Conservation (phyloP, 1,140 invertebrate genomes). For the Heliothis subflexa region DNA sequence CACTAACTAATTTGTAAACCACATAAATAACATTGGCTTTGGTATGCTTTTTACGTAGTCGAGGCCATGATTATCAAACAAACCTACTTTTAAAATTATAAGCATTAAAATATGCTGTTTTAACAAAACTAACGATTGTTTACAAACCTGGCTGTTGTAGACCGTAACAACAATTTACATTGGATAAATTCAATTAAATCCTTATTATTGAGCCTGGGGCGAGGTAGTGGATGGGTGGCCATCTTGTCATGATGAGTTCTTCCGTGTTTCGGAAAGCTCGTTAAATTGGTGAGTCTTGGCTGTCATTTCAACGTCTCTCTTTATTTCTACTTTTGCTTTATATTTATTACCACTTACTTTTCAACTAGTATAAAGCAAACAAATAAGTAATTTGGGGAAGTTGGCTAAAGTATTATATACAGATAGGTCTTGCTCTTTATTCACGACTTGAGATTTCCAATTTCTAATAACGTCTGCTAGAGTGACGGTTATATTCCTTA, state of each 20-base stretch:
- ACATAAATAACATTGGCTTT: neutral
- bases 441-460: neutral
- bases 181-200: no score
- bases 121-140: no score
- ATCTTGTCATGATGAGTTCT: no score
- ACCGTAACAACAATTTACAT: no score
- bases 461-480: neutral
- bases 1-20: constrained; percentile 24
- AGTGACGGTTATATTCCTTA: constrained; percentile 16
- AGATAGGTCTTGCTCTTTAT: neutral
- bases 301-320: neutral
- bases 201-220: no score
- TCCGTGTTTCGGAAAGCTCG: no score
- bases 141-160: no score
- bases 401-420: neutral
- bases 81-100: no score
- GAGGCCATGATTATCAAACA: neutral
- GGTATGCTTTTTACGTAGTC: neutral
- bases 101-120: no score
- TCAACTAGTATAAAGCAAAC: neutral
- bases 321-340: neutral
- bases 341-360: neutral
- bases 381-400: neutral
- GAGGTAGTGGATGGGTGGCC: no score
- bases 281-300: no score